phyloP scores from a whole-genome alignment of 30 jellyfish, hydroid and myxozoan species.

The Nemopilema nomurai region DNA sequence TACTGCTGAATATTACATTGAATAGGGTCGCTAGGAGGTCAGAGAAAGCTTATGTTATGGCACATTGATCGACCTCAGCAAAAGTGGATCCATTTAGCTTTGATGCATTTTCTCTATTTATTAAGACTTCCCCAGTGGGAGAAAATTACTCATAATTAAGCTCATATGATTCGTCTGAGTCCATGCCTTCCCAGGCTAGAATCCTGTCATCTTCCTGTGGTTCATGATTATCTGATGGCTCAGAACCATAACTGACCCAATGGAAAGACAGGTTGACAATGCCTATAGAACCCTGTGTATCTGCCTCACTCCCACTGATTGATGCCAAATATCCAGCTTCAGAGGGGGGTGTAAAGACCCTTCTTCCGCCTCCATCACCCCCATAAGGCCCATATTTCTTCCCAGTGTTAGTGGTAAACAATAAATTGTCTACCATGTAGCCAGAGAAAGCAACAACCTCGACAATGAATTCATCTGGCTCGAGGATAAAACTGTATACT shows the following conservation, averaged over 20 bases:
- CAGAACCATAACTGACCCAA: conserved; percentile 23
- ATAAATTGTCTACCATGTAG: conserved; percentile 65
- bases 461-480: conserved; percentile 53
- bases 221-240: not conserved
- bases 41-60: too few relatives aligned
- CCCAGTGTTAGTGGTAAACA: conserved; percentile 61
- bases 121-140: too few relatives aligned
- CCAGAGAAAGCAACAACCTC: conserved; percentile 58
- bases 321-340: conserved; percentile 31
- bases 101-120: too few relatives aligned
- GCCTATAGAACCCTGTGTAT: conserved; percentile 61
- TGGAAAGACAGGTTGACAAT: conserved; percentile 47
- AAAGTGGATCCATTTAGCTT: too few relatives aligned
- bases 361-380: conserved; percentile 82
- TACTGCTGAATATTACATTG: too few relatives aligned
- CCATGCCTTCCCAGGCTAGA: not conserved
- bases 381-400: conserved; percentile 75
- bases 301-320: conserved; percentile 47
- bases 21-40: too few relatives aligned
- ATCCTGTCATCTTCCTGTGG: not conserved
- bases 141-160: too few relatives aligned
- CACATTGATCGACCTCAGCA: too few relatives aligned
- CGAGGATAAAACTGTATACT: conserved; percentile 47
- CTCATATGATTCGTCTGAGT: too few relatives aligned
- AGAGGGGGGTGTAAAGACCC: conserved; percentile 18